Base-by-base conservation (phyloP, 2,113 vertebrate species). In the Chloropsis cyanopogon region DNA sequence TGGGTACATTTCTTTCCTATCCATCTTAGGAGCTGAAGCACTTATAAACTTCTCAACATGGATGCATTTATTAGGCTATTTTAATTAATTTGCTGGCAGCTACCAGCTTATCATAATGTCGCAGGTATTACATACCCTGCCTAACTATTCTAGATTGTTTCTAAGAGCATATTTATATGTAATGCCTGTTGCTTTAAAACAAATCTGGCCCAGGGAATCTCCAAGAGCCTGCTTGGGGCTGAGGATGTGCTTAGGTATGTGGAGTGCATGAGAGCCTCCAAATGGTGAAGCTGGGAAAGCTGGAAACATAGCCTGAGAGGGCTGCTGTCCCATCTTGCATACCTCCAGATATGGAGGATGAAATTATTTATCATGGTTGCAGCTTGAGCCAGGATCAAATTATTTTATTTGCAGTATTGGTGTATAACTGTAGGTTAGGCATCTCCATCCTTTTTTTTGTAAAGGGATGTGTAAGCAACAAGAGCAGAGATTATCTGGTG, bases 41-140 rank as follows among this genome's bases (percentile, higher is more conserved):
- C 35, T 91, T 50, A 72, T 29, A 61, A 52, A 52, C 20, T 72
- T 86, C 37, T 70, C 24, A 81, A 35, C 14, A 42, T 24, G 9
- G 20, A 7, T 65, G 14, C 14, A 46, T 78, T 86, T 66, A 91
- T 75, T 68, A 84, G 21, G 5, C 10, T 66, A 29, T 86, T 88
- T 59, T 82, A 86, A 82, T 84, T 73, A 83, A 81, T 78, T 66
- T 94, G 10, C 39, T 89, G n/a, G 12, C 35, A 92, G 52, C 52
- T 84, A 50, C 60, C 24, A 59, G 60, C 21, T 89, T 89, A 82
- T 89, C 33, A 26, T 82, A 71, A 26, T 35, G 19, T 79, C 0
- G 0, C 35, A 72, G 24, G n/a, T 76, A 53, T 44, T 23, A 8
- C 22, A 52, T 4, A 6, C 8, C 24, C 26, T 11, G 3, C 54